Conservation (phyloP, 2,888 invertebrate genomes). For the Scaptomyza reducta region DNA sequence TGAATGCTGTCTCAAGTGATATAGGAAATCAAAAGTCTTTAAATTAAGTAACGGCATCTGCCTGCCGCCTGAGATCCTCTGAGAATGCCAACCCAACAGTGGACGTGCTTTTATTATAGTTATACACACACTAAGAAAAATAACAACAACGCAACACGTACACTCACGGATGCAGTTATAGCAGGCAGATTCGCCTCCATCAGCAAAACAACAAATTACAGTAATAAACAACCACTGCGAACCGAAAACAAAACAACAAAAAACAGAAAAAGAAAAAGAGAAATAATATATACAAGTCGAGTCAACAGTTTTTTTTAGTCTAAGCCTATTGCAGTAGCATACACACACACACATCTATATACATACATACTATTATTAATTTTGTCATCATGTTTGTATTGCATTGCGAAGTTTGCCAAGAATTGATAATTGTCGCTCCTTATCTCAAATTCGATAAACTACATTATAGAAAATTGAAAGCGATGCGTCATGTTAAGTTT, state of each 20-base stretch:
- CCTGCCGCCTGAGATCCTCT: constrained; percentile 53
- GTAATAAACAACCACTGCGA: constrained; percentile 64
- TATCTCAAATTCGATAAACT: constrained; percentile 10
- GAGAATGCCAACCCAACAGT: constrained; percentile 62
- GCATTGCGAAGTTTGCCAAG: constrained; percentile 24
- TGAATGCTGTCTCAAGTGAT: constrained; percentile 97
- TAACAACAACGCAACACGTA: constrained; percentile 17
- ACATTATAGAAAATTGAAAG: constrained; percentile 6
- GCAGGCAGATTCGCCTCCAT: constrained; percentile 19
- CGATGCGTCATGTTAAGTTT: constrained; percentile 8
- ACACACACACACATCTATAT: neutral
- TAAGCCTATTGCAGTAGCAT: constrained; percentile 13
- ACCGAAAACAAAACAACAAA: constrained; percentile 29
- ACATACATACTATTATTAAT: constrained; percentile 21
- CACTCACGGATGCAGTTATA: constrained; percentile 16
- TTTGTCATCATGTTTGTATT: constrained; percentile 40
- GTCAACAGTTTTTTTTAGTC: constrained; percentile 48
- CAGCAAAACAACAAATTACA: constrained; percentile 59
- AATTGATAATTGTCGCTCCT: constrained; percentile 14
- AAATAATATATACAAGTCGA: constrained; percentile 23
- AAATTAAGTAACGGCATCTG: constrained; percentile 83
- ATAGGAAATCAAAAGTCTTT: constrained; percentile 84
- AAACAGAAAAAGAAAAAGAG: neutral
- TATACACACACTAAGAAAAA: constrained; percentile 55
- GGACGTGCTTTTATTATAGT: constrained; percentile 83